Evolutionary conservation across 1,140 invertebrate species (phyloP).

Genomic region (Euura lappo): DNA sequence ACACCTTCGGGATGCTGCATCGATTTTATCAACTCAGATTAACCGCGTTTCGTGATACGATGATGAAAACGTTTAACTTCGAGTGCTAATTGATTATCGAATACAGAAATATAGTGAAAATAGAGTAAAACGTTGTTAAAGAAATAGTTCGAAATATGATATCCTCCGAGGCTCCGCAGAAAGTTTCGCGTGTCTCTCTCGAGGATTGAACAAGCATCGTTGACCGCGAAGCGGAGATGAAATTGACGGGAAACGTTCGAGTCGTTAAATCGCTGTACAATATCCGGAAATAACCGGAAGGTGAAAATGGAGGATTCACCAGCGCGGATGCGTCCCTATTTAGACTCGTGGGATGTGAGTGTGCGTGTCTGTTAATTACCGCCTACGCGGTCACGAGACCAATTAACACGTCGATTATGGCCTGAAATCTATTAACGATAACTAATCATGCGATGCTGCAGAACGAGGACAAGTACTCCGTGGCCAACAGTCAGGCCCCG

Average conservation of each 20-base stretch:
- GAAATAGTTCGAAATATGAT: too few species aligned
- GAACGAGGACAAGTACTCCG: constrained; percentile 61
- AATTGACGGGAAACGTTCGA: background rate
- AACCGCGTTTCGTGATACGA: too few species aligned
- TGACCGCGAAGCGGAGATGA: background rate
- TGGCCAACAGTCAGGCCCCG: constrained; percentile 61
- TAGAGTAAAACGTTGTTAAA: too few species aligned
- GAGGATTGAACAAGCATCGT: background rate
- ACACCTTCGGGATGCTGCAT: background rate
- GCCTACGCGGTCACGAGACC: background rate
- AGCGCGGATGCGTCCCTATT: constrained; percentile 55
- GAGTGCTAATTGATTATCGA: too few species aligned
- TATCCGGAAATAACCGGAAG: constrained; percentile 9
- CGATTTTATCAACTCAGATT: too few species aligned
- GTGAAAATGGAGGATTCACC: constrained; percentile 52
- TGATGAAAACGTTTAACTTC: too few species aligned
- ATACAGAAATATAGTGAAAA: too few species aligned
- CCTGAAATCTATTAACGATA: constrained; percentile 8
- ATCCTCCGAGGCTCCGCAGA: background rate
- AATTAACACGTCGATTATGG: constrained; percentile 11
- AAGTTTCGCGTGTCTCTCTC: background rate
- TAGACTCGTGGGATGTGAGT: constrained; percentile 61
- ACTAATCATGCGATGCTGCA: constrained; percentile 27
- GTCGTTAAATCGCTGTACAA: background rate
- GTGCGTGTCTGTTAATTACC: constrained; percentile 1